Percentiles rank a stretch among this genome's conserved stretches.
These are phyloP conservation scores for Zoanthus gigantus DNA, from an alignment of 92 coral and sea anemone genomes.

Conservation along the genomic window DNA sequence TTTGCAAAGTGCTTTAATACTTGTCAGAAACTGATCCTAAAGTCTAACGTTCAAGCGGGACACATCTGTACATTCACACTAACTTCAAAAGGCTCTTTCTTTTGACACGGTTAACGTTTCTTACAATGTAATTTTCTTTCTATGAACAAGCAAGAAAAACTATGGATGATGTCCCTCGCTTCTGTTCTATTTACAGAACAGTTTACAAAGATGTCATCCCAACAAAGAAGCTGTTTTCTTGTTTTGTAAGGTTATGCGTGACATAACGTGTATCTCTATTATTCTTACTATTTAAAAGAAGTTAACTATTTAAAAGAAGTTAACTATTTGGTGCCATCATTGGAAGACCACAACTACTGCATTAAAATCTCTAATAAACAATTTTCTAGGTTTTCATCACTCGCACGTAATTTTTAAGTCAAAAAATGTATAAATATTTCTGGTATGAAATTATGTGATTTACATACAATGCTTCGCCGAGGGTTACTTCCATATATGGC, in stretches of 20 bases:
- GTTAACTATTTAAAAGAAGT: background rate
- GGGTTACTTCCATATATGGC: constrained; percentile 81
- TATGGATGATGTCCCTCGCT: background rate
- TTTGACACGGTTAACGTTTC: background rate
- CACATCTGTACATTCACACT: constrained; percentile 17
- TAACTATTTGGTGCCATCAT: background rate
- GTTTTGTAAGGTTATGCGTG: background rate
- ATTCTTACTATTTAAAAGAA: background rate
- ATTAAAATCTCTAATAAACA: constrained; percentile 4
- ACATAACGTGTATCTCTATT: background rate
- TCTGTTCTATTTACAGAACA: constrained; percentile 1
- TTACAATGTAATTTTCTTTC: background rate
- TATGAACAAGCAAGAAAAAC: constrained; percentile 23
- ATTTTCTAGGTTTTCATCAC: constrained; percentile 17
- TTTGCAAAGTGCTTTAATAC: constrained; percentile 19
- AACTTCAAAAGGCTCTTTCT: background rate
- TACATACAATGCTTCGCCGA: constrained; percentile 40
- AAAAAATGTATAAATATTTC: constrained; percentile 33
- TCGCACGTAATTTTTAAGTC: constrained; percentile 6
- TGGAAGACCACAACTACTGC: background rate
- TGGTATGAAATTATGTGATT: constrained; percentile 34
- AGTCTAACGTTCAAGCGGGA: background rate
- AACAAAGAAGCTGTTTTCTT: background rate
- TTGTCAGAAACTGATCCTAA: background rate
- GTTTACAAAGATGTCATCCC: background rate